Evolutionary conservation across 2,888 invertebrate genomes (phyloP), one percentile per base, ranked within the genome.

Genomic region (Electrophaes corylata): DNA sequence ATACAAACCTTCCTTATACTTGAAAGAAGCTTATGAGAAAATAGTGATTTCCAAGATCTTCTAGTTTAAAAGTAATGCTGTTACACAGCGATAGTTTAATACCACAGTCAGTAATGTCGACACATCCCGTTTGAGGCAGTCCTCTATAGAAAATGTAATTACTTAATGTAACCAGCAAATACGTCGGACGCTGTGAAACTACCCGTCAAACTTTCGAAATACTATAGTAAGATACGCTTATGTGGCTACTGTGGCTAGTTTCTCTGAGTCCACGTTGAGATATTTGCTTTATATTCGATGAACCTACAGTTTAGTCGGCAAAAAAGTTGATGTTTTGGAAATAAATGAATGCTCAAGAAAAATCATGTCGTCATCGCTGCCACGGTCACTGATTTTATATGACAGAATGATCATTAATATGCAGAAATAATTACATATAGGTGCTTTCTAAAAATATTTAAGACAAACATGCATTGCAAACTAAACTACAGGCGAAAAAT

Each of bases 381-480:
- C n/a, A 29, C 11, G n/a, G n/a, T n/a, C n/a, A n/a, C n/a, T n/a
- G n/a, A 11, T n/a, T 31, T 31, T 2, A 1, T 1, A 4, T 31
- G n/a, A 0, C 11, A 31, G 0, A 37, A 44, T 47, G 8, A 8
- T 33, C 4, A 26, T 11, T 14, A 5, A 16, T 11, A 29, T 18
- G 19, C 26, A 26, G 16, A 23, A 23, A n/a, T 40, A 40, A 46
- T 29, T 29, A 31, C 29, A 46, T 40, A 4, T 53, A n/a, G 16
- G 41, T 47, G 47, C 33, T 33, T 19, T 16, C 19, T 8, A 45
- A 26, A 40, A 14, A n/a, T 43, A 39, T 12, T 29, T 44, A 12
- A 26, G 48, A 48, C 46, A 47, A 52, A 44, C 57, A 58, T 58
- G 52, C 57, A 44, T 45, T 14, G 33, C 43, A 55, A 55, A 47